Evolutionary conservation across 2,113 vertebrate species (phyloP).

Genomic region (Saimiri boliviensis): DNA sequence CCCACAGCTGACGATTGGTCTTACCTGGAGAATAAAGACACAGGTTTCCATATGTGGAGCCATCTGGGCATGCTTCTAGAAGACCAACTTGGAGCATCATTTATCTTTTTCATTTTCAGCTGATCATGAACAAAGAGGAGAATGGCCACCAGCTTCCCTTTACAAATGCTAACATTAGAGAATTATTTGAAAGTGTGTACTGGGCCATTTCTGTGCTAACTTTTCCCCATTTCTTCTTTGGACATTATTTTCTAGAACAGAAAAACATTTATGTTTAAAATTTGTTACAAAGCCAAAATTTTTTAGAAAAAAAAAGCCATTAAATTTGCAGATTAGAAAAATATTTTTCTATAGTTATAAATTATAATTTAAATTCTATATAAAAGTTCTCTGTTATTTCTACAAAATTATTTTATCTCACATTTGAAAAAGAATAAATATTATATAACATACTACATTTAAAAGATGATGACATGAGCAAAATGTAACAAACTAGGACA

Average conservation of each 20-base stretch:
- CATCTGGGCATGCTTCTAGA: neutral
- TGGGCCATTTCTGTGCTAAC: neutral
- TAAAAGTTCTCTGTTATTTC: slow-evolving; percentile 16
- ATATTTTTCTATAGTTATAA: neutral
- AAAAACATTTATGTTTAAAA: neutral
- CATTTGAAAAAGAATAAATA: slow-evolving; percentile 49
- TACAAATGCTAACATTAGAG: slow-evolving; percentile 41
- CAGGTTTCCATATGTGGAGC: neutral
- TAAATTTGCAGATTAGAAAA: neutral
- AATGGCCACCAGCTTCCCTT: slow-evolving; percentile 41
- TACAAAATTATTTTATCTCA: slow-evolving; percentile 32
- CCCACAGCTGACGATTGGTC: neutral
- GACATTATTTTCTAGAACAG: neutral
- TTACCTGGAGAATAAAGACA: neutral
- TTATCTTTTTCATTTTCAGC: slow-evolving; percentile 26
- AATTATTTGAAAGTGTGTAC: slow-evolving; percentile 65
- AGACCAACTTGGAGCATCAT: neutral
- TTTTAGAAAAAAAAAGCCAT: slow-evolving; percentile 12
- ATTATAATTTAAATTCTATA: neutral
- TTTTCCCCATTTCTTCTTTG: neutral
- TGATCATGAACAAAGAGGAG: neutral
- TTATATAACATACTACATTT: neutral
- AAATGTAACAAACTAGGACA: neutral
- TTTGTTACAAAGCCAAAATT: slow-evolving; percentile 36
- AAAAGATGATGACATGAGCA: neutral